Percentiles rank a stretch among this genome's conserved stretches.
phyloP scores from a whole-genome alignment of 2,888 invertebrate genomes.

The Andrena marginata region DNA sequence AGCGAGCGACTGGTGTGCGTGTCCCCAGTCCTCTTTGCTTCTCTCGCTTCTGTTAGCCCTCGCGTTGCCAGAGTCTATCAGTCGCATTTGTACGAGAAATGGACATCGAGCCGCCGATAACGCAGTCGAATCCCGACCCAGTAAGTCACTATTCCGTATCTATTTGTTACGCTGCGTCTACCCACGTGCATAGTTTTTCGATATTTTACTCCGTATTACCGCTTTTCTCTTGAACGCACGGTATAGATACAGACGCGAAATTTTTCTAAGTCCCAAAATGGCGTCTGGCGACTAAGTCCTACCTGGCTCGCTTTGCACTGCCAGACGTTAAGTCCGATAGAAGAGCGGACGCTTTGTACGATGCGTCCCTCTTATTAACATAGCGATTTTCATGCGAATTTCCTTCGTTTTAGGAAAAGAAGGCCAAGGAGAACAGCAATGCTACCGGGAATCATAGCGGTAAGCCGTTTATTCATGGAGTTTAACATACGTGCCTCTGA shows the following conservation, averaged over 20 bases:
- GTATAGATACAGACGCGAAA: conserved; percentile 86
- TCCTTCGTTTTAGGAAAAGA: conserved; percentile 81
- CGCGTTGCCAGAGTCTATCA: conserved; percentile 76
- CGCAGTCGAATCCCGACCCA: conserved; percentile 76
- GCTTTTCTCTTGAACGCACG: conserved; percentile 86
- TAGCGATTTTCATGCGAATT: conserved; percentile 16
- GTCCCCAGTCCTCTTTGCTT: conserved; percentile 62
- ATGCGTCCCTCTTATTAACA: conserved; percentile 4
- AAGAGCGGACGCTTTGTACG: conserved; percentile 14
- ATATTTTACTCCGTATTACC: conserved; percentile 57
- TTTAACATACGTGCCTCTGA: conserved; percentile 52
- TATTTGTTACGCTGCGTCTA: conserved; percentile 19
- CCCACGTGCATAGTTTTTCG: conserved; percentile 71
- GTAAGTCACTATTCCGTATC: conserved; percentile 76
- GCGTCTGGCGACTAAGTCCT: conserved; percentile 92
- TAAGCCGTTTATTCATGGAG: conserved; percentile 74
- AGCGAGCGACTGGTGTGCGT: conserved; percentile 59
- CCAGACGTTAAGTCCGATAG: conserved; percentile 63
- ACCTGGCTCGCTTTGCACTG: conserved; percentile 62
- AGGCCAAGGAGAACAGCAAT: conserved; percentile 83
- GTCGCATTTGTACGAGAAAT: conserved; percentile 77
- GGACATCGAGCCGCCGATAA: conserved; percentile 80
- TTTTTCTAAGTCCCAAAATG: conserved; percentile 95
- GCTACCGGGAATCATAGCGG: conserved; percentile 83
- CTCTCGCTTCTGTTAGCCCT: conserved; percentile 63